A percentile compares a stretch with the other conserved stretches of the same genome.
Conservation (phyloP, 1,140 invertebrate species). For the Phymastichus coffea region DNA sequence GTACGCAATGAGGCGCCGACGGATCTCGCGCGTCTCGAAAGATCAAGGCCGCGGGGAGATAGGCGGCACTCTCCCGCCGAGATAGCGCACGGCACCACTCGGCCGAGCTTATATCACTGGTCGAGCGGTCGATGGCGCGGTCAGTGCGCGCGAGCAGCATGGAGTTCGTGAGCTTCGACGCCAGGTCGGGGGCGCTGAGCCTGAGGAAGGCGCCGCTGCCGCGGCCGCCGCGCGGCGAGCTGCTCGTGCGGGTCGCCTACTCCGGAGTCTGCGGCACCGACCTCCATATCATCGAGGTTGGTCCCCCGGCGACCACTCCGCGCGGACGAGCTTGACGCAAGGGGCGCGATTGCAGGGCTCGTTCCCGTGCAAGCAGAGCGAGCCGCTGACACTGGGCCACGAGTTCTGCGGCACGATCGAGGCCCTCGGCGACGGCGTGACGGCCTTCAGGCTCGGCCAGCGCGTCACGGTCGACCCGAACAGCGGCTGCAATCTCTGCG, state of each 20-base stretch:
- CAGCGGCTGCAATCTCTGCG: slow-evolving; percentile 63
- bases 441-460: slow-evolving; percentile 63
- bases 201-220: slow-evolving; percentile 58
- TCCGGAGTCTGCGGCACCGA: slow-evolving; percentile 81
- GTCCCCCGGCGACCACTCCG: slow-evolving; percentile 21
- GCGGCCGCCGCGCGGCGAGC: slow-evolving; percentile 54
- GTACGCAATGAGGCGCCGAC: too few relatives aligned
- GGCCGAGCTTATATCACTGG: neutral
- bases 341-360: slow-evolving; percentile 60
- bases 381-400: slow-evolving; percentile 64
- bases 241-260: slow-evolving; percentile 66
- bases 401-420: slow-evolving; percentile 68
- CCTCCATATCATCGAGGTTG: slow-evolving; percentile 72
- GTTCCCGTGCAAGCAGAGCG: slow-evolving; percentile 63
- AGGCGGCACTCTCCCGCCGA: too few relatives aligned
- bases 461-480: slow-evolving; percentile 70
- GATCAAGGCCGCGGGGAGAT: too few relatives aligned
- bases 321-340: too few relatives aligned
- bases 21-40: too few relatives aligned
- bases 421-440: slow-evolving; percentile 60
- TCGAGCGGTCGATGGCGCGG: too few relatives aligned
- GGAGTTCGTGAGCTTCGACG: slow-evolving; percentile 65
- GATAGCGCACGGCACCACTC: neutral
- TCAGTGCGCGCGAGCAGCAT: slow-evolving; percentile 45
- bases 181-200: slow-evolving; percentile 50